phyloP scores from a whole-genome alignment of 2,888 invertebrate species.

The Mystacides longicornis region DNA sequence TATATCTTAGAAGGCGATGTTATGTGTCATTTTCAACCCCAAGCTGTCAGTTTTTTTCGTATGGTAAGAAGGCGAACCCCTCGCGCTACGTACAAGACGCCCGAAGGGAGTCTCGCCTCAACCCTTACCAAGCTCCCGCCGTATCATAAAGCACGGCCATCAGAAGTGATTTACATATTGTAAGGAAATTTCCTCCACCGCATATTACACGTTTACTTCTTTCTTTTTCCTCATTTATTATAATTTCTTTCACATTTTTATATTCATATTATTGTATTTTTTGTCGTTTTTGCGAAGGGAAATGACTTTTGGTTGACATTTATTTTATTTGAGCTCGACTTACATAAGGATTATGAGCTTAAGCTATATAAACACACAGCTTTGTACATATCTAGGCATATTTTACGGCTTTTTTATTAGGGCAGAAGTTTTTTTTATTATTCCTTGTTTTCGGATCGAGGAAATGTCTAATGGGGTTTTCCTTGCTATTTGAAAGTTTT shows the following conservation, averaged over 20 bases:
- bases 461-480: too few relatives aligned
- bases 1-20: constrained; percentile 7
- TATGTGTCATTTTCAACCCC: constrained; percentile 25
- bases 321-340: too few relatives aligned
- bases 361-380: too few relatives aligned
- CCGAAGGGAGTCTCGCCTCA: constrained; percentile 6
- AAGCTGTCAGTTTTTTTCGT: constrained; percentile 21
- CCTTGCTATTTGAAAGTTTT: too few relatives aligned
- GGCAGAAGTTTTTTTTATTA: too few relatives aligned
- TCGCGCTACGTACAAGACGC: neutral
- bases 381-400: too few relatives aligned
- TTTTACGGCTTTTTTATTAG: too few relatives aligned
- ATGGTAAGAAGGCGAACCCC: constrained; percentile 10
- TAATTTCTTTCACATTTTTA: neutral
- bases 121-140: constrained; percentile 17
- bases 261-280: neutral
- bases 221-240: constrained; percentile 2
- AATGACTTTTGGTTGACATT: neutral
- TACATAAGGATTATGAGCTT: too few relatives aligned
- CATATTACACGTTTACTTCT: neutral
- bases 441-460: too few relatives aligned
- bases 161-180: constrained; percentile 24
- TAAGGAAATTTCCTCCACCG: constrained; percentile 3
- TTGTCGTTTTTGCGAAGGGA: neutral
- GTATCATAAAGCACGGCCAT: constrained; percentile 24